A percentile compares a stretch with the other conserved stretches of the same genome.
phyloP scores from a whole-genome alignment of 2,888 invertebrate genomes.

The Vandiemenella viatica region DNA sequence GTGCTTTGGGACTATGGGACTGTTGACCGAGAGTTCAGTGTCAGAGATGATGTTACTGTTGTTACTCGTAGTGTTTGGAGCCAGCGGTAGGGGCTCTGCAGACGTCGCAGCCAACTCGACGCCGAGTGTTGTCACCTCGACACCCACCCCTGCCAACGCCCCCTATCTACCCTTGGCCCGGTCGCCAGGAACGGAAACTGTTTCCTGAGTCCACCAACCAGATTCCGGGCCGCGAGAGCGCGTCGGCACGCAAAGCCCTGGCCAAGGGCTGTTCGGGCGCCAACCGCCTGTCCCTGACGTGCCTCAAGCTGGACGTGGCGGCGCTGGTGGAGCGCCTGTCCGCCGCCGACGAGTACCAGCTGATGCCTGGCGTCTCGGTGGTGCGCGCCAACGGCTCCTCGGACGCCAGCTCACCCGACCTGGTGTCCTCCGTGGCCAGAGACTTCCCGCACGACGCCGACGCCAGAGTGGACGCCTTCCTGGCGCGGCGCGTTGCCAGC shows the following conservation, averaged over 20 bases:
- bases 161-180: too few species aligned
- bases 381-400: conserved; percentile 31
- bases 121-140: too few species aligned
- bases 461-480: conserved; percentile 57
- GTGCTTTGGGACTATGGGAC: too few species aligned
- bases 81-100: too few species aligned
- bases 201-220: too few species aligned
- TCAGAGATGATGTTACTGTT: not conserved
- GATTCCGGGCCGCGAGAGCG: too few species aligned
- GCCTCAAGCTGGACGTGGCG: conserved; percentile 61
- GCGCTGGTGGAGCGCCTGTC: conserved; percentile 60
- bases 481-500: conserved; percentile 52
- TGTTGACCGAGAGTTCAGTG: not conserved
- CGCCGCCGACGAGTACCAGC: conserved; percentile 45
- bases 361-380: conserved; percentile 59
- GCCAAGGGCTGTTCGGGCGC: conserved; percentile 31
- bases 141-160: not conserved
- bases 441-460: conserved; percentile 62
- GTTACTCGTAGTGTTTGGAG: not conserved
- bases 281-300: conserved; percentile 49
- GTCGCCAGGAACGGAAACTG: too few species aligned
- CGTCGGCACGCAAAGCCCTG: not conserved
- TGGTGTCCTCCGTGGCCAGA: conserved; percentile 45
- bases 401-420: conserved; percentile 2
- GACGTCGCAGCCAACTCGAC: too few species aligned